Percentiles rank a stretch among this genome's conserved stretches.
Evolutionary conservation across 2,113 vertebrate species (phyloP).

Genomic region (Tenrec ecaudatus): DNA sequence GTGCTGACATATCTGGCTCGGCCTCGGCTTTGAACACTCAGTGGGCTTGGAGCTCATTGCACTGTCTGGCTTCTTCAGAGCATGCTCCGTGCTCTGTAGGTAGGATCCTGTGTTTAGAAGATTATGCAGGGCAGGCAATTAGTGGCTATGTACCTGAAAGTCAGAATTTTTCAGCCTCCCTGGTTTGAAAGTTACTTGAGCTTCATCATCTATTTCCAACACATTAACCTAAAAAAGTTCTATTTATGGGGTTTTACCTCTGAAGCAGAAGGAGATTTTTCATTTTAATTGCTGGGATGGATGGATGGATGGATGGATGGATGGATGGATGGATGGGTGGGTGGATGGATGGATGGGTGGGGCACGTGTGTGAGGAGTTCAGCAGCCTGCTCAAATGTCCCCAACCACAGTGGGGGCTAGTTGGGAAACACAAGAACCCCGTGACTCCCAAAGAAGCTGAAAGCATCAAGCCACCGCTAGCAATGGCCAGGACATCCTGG

Average conservation of each 20-base stretch:
- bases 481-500: neutral
- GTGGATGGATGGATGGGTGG: neutral
- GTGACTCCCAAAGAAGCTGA: neutral
- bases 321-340: too few relatives aligned
- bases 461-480: neutral
- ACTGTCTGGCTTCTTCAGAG: neutral
- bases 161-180: constrained; percentile 45
- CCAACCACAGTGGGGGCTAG: neutral
- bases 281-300: constrained; percentile 13
- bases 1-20: neutral
- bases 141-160: constrained; percentile 17
- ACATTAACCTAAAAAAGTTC: constrained; percentile 26
- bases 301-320: too few relatives aligned
- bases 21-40: neutral
- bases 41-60: neutral
- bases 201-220: constrained; percentile 51
- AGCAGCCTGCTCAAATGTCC: neutral
- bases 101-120: constrained; percentile 16
- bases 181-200: constrained; percentile 46
- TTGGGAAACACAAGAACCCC: neutral
- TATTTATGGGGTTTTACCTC: constrained; percentile 39
- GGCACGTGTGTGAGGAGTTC: neutral
- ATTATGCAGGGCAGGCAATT: neutral
- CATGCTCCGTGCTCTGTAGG: neutral
- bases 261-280: neutral